Conservation (phyloP, 2,113 vertebrate species). For the Capreolus pygargus region DNA sequence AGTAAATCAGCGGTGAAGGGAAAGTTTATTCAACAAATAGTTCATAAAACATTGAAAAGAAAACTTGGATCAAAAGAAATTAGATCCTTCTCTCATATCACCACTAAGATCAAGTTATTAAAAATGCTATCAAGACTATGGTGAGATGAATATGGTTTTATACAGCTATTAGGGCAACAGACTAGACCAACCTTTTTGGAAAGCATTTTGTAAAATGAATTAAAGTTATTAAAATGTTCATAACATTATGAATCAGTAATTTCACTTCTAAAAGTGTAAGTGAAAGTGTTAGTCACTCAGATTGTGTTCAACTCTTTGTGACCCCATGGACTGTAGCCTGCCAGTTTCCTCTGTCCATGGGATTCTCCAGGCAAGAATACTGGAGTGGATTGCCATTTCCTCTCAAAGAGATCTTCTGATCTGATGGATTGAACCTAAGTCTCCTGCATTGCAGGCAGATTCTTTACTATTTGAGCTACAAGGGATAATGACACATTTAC, state of each 20-base stretch:
- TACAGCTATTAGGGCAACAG: neutral
- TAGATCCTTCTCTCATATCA: neutral
- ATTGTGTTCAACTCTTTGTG: neutral
- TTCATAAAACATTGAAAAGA: neutral
- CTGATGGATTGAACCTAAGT: neutral
- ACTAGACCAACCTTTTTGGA: neutral
- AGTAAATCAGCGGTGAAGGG: neutral
- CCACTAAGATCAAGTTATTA: neutral
- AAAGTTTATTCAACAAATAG: neutral
- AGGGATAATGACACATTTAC: neutral
- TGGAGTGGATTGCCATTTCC: neutral
- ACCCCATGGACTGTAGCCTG: neutral
- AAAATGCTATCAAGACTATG: neutral
- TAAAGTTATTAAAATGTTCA: neutral
- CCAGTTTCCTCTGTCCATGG: neutral
- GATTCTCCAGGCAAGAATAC: neutral
- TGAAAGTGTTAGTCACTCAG: neutral
- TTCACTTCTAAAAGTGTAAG: neutral
- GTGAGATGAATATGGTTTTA: neutral
- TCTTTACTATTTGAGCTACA: neutral
- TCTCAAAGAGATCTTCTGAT: neutral
- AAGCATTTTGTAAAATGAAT: neutral
- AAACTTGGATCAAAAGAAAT: neutral
- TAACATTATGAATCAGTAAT: neutral
- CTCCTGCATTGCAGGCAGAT: neutral